Evolutionary conservation across 2,113 vertebrate species (phyloP).

Genomic region (Poeciliopsis turrubarensis): DNA sequence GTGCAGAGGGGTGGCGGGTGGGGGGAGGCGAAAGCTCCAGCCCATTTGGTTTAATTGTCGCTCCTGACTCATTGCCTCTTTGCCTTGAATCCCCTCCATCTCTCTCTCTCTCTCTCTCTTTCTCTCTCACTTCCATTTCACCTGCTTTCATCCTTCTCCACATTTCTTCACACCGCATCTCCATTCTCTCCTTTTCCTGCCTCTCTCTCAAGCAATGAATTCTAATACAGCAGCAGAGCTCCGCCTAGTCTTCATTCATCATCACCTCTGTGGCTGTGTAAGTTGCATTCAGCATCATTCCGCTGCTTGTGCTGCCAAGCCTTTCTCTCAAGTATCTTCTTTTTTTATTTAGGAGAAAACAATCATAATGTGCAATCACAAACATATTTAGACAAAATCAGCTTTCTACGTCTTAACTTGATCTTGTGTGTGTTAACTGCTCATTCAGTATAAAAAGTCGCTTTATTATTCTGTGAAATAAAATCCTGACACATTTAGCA

Average conservation of each 20-base stretch:
- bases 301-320: slow-evolving; percentile 19
- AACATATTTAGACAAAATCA: background rate
- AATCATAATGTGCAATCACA: background rate
- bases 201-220: slow-evolving; percentile 46
- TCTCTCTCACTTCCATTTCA: slow-evolving; percentile 45
- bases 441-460: slow-evolving; percentile 14
- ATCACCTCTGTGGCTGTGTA: slow-evolving; percentile 57
- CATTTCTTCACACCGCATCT: slow-evolving; percentile 54
- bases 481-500: no score
- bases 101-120: slow-evolving; percentile 46
- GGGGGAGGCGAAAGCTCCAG: slow-evolving; percentile 53
- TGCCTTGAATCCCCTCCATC: slow-evolving; percentile 56
- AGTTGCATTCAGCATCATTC: slow-evolving; percentile 41
- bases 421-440: background rate
- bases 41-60: slow-evolving; percentile 68
- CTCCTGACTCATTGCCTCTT: slow-evolving; percentile 60
- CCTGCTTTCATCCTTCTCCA: slow-evolving; percentile 40
- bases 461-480: background rate
- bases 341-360: background rate
- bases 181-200: slow-evolving; percentile 33
- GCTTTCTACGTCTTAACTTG: background rate
- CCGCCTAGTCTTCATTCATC: slow-evolving; percentile 75
- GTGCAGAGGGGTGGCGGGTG: slow-evolving; percentile 47
- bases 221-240: slow-evolving; percentile 69
- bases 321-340: slow-evolving; percentile 14